Conservation (phyloP, 1,140 invertebrate species). For the Meteorus sp. region DNA sequence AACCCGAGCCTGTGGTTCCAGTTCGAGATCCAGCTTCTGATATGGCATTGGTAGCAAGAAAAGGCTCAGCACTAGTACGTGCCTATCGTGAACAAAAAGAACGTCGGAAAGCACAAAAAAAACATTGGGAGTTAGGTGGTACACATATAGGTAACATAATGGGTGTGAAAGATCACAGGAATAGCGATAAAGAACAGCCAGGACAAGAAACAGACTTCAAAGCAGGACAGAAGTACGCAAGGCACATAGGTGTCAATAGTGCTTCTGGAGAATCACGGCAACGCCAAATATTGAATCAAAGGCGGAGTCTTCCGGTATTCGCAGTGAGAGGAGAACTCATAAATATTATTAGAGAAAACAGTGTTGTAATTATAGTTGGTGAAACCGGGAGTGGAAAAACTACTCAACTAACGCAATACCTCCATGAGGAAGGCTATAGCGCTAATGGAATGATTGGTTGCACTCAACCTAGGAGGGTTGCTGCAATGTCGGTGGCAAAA, state of each 20-base stretch:
- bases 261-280: conserved; percentile 86
- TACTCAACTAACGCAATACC: conserved; percentile 97
- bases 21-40: conserved; percentile 94
- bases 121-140: conserved; percentile 98
- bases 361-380: conserved; percentile 93
- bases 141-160: conserved; percentile 95
- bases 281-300: conserved; percentile 84
- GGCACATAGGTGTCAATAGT: conserved; percentile 77
- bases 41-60: conserved; percentile 96
- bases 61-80: conserved; percentile 90
- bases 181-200: conserved; percentile 71
- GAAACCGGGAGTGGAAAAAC: conserved; percentile 99
- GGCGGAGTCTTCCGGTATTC: conserved; percentile 94
- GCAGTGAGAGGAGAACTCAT: conserved; percentile 92
- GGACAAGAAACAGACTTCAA: conserved; percentile 73
- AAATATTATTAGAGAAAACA: conserved; percentile 94
- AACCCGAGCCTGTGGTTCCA: conserved; percentile 76
- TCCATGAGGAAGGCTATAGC: conserved; percentile 97
- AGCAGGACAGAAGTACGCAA: conserved; percentile 93
- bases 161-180: conserved; percentile 78
- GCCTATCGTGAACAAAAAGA: conserved; percentile 95
- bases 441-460: conserved; percentile 93
- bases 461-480: conserved; percentile 90
- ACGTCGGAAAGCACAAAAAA: conserved; percentile 92
- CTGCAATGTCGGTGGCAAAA: conserved; percentile 99